These are phyloP conservation scores for Psophia crepitans DNA, from an alignment of 2,113 vertebrate species.

Conservation along the genomic window DNA sequence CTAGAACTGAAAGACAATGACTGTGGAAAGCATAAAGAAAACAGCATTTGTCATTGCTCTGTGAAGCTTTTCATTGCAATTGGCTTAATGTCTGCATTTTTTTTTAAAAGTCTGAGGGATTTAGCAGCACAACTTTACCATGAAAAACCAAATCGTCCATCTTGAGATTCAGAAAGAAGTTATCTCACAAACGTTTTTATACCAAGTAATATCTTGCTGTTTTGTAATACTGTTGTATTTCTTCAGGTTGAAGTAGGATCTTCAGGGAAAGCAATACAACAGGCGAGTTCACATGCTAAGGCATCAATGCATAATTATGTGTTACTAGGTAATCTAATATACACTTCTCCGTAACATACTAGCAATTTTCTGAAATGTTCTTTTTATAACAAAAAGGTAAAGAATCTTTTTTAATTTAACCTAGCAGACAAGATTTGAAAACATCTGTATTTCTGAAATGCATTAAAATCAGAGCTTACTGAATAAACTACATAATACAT, in stretches of 20 bases:
- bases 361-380: neutral
- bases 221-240: neutral
- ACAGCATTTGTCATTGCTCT: neutral
- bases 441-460: neutral
- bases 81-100: neutral
- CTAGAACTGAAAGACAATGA: neutral
- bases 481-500: neutral
- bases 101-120: neutral
- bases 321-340: neutral
- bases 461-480: neutral
- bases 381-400: neutral
- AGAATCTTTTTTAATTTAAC: neutral
- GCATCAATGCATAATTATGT: neutral
- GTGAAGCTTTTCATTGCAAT: neutral
- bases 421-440: neutral
- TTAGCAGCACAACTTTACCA: neutral
- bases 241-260: neutral
- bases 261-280: neutral
- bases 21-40: neutral
- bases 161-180: neutral
- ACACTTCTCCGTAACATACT: neutral
- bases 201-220: neutral
- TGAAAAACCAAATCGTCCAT: neutral
- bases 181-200: neutral
- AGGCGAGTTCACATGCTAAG: neutral